Evolutionary conservation across 1,140 invertebrate species (phyloP).

Genomic region (Anastrepha ludens): DNA sequence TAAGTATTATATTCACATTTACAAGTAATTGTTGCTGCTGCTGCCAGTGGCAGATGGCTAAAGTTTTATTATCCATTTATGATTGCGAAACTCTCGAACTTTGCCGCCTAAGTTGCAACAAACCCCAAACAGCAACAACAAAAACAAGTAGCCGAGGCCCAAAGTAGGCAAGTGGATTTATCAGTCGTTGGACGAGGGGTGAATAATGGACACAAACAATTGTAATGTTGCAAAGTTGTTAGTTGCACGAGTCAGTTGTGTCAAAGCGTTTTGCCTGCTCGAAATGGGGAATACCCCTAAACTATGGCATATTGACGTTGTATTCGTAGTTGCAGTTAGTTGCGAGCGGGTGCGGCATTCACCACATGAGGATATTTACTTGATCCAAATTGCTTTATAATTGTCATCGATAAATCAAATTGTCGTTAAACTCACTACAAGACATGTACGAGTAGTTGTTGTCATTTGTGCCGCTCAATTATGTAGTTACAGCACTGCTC

Average conservation of each 20-base stretch:
- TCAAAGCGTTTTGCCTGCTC: too few species aligned
- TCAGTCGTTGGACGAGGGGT: background rate
- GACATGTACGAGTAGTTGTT: too few species aligned
- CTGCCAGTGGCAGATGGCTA: slow-evolving; percentile 25
- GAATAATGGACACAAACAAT: background rate
- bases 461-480: background rate
- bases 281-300: background rate
- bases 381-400: slow-evolving; percentile 51
- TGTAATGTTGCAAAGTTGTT: background rate
- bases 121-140: background rate
- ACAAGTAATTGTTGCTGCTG: background rate
- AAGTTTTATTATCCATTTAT: slow-evolving; percentile 5
- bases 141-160: background rate
- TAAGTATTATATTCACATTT: slow-evolving; percentile 12
- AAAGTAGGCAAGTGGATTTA: background rate
- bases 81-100: background rate
- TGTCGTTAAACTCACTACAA: slow-evolving; percentile 25
- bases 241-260: background rate
- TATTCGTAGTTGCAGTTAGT: background rate
- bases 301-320: background rate
- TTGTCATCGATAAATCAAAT: slow-evolving; percentile 52
- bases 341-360: background rate
- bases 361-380: background rate
- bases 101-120: background rate
- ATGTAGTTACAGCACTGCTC: background rate